Conservation (phyloP, 2,888 invertebrate species). For the Lasioglossum zephyrum region DNA sequence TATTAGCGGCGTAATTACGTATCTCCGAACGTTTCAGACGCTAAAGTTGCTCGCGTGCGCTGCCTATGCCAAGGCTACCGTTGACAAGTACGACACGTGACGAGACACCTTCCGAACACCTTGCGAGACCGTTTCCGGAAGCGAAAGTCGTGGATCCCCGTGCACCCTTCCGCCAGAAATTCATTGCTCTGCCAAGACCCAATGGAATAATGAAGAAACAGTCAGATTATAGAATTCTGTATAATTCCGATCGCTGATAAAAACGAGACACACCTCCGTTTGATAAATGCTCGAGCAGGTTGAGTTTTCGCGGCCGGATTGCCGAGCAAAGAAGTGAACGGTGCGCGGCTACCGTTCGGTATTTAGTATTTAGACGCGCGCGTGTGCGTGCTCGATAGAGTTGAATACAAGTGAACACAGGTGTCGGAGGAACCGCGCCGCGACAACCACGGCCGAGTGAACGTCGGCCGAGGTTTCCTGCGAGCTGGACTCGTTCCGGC, state of each 20-base stretch:
- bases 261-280: constrained; percentile 2
- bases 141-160: neutral
- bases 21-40: constrained; percentile 10
- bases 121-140: neutral
- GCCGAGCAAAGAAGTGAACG: constrained; percentile 45
- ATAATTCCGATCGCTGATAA: neutral
- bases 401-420: constrained; percentile 60
- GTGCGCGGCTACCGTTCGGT: constrained; percentile 29
- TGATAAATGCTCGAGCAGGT: neutral
- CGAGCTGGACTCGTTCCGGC: constrained; percentile 53
- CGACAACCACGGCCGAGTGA: constrained; percentile 20
- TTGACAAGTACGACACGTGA: constrained; percentile 54
- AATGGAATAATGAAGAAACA: neutral
- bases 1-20: constrained; percentile 45
- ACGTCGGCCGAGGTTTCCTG: constrained; percentile 55
- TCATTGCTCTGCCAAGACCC: neutral
- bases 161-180: neutral
- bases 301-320: constrained; percentile 2
- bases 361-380: constrained; percentile 32
- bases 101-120: neutral
- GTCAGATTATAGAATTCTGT: neutral
- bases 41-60: constrained; percentile 46
- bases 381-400: constrained; percentile 56
- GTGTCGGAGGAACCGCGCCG: constrained; percentile 49
- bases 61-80: constrained; percentile 65